Percentiles rank a stretch among this genome's conserved stretches.
These are phyloP conservation scores for Lagopus muta DNA, from an alignment of 2,113 vertebrate species.

Conservation along the genomic window DNA sequence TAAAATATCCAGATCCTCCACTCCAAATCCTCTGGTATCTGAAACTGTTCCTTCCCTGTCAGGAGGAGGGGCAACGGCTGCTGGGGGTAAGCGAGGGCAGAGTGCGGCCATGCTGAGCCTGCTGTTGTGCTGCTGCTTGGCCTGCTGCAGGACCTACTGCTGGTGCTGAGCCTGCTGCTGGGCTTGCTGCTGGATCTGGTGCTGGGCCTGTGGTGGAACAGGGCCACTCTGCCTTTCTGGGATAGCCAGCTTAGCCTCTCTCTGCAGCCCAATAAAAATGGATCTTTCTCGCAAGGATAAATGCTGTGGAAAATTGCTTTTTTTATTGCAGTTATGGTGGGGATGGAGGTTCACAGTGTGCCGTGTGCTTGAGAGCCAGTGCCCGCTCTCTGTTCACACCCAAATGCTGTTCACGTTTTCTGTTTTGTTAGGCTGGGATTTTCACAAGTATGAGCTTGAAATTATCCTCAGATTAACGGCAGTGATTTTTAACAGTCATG, in stretches of 20 bases:
- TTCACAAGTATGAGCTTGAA: slow-evolving; percentile 19
- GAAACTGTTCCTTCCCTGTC: slow-evolving; percentile 20
- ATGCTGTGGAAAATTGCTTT: slow-evolving; percentile 26
- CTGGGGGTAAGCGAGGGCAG: slow-evolving; percentile 21
- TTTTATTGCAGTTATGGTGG: slow-evolving; percentile 7
- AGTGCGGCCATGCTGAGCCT: background rate
- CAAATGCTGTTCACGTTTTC: background rate
- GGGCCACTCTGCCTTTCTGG: background rate
- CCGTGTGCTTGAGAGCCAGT: background rate
- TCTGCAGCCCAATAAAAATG: background rate
- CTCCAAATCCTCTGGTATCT: slow-evolving; percentile 42
- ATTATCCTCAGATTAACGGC: background rate
- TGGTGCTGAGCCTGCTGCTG: too few species aligned
- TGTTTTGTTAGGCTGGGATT: background rate
- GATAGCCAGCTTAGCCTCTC: background rate
- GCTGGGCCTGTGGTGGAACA: background rate
- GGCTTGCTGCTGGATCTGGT: too few species aligned
- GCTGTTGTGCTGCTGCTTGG: too few species aligned
- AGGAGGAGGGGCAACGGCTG: background rate
- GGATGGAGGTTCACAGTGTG: background rate
- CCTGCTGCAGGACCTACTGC: too few species aligned
- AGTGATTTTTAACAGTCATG: background rate
- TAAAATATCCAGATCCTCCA: slow-evolving; percentile 55
- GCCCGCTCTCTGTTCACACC: background rate
- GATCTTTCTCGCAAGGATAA: background rate